These are phyloP conservation scores for Capricornis sumatraensis DNA, from an alignment of 2,113 vertebrate species.

Conservation along the genomic window DNA sequence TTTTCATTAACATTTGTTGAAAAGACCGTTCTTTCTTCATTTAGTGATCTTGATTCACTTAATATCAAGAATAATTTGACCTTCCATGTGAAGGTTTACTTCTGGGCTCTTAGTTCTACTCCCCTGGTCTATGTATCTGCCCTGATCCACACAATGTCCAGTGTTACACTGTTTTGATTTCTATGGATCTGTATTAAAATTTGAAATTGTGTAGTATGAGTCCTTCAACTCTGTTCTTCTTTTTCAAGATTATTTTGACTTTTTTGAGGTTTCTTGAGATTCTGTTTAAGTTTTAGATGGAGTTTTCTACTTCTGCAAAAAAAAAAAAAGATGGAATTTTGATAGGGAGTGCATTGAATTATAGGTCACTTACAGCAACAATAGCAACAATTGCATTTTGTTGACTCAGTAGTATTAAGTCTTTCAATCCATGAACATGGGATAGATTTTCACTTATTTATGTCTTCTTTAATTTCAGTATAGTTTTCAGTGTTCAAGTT, in stretches of 20 bases:
- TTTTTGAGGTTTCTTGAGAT: not conserved
- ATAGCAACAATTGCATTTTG: not conserved
- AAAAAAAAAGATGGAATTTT: not conserved
- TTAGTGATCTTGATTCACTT: not conserved
- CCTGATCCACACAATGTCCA: not conserved
- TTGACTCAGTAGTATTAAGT: not conserved
- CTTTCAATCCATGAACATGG: not conserved
- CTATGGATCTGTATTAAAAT: not conserved
- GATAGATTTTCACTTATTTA: not conserved
- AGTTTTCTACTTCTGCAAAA: not conserved
- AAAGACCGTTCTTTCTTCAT: not conserved
- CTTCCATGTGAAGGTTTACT: not conserved
- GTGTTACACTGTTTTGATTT: not conserved
- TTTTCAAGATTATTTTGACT: not conserved
- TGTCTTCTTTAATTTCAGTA: not conserved
- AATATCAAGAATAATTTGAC: not conserved
- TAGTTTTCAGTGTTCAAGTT: not conserved
- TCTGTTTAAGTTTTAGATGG: not conserved
- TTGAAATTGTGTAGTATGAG: not conserved
- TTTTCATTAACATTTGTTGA: not conserved
- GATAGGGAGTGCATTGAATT: not conserved
- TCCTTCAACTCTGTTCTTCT: not conserved
- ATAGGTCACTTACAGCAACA: not conserved
- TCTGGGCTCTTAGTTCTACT: not conserved
- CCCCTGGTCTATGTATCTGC: not conserved